Evolutionary conservation across 2,888 invertebrate genomes (phyloP).

Genomic region (Pristionchus maxplancki): DNA sequence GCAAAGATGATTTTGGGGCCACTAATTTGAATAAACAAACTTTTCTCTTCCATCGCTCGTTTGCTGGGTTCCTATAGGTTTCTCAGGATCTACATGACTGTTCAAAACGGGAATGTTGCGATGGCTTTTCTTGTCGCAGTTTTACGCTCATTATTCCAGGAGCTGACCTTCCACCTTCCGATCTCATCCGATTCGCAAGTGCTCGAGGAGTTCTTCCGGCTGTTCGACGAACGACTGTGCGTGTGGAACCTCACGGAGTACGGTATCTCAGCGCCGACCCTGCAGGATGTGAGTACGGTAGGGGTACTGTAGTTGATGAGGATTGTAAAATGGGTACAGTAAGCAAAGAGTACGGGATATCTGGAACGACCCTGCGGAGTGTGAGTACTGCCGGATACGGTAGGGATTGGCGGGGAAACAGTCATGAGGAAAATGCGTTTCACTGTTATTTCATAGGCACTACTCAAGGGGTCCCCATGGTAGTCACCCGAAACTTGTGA

Average conservation of each 20-base stretch:
- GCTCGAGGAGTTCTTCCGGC: conserved; percentile 64
- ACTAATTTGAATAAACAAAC: too few relatives aligned
- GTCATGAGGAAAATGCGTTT: too few relatives aligned
- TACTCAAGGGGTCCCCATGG: neutral
- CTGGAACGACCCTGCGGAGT: neutral
- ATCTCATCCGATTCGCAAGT: conserved; percentile 62
- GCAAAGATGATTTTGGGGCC: too few relatives aligned
- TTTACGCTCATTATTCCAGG: too few relatives aligned
- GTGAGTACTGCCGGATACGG: too few relatives aligned
- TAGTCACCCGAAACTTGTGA: too few relatives aligned
- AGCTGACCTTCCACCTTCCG: conserved; percentile 57
- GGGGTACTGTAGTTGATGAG: neutral
- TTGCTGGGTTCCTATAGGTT: too few relatives aligned
- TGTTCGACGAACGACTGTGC: conserved; percentile 61
- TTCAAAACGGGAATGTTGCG: too few relatives aligned
- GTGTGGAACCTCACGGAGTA: conserved; percentile 63
- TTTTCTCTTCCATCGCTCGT: too few relatives aligned
- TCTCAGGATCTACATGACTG: too few relatives aligned
- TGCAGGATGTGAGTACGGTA: conserved; percentile 65
- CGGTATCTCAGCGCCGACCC: conserved; percentile 71
- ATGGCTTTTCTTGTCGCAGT: too few relatives aligned
- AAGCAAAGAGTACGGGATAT: neutral
- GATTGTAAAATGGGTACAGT: neutral
- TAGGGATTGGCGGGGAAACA: neutral
- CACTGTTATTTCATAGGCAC: neutral